Conservation (phyloP, 1,140 invertebrate species). For the Dendroctonus ponderosae region DNA sequence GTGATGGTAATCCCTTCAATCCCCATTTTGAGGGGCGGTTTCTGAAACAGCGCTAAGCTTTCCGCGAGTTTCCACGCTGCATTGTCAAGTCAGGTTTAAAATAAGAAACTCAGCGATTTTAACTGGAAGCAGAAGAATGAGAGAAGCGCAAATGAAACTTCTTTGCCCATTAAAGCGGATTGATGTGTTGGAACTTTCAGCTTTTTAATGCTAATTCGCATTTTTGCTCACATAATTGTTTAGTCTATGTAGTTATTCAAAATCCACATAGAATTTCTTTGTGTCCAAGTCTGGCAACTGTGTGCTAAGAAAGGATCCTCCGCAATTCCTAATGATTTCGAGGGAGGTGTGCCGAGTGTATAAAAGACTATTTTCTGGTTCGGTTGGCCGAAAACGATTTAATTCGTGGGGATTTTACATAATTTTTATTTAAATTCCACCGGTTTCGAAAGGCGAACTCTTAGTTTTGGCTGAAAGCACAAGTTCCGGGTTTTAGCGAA, state of each 20-base stretch:
- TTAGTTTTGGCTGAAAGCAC: not conserved
- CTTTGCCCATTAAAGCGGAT: too few species aligned
- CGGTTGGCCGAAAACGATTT: conserved; percentile 34
- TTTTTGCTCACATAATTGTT: too few species aligned
- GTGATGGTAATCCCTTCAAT: conserved; percentile 49
- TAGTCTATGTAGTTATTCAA: too few species aligned
- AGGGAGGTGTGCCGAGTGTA: conserved; percentile 32
- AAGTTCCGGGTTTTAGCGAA: not conserved
- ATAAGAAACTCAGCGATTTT: too few species aligned
- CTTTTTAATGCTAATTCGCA: too few species aligned
- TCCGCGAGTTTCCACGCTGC: conserved; percentile 1
- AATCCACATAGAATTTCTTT: too few species aligned
- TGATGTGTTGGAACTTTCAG: too few species aligned
- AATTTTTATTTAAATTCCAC: conserved; percentile 31
- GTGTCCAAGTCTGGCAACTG: conserved; percentile 9
- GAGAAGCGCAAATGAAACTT: too few species aligned
- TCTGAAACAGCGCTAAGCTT: conserved; percentile 24
- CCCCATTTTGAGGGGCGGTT: conserved; percentile 32
- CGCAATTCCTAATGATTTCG: conserved; percentile 22
- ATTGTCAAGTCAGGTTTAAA: conserved; percentile 6
- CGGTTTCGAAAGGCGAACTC: not conserved
- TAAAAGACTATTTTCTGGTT: conserved; percentile 36
- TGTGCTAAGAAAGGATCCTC: conserved; percentile 14
- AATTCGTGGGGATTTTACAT: conserved; percentile 31
- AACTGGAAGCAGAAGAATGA: too few species aligned